These are phyloP conservation scores for Scomber colias DNA, from an alignment of 2,113 vertebrate species.

Conservation along the genomic window DNA sequence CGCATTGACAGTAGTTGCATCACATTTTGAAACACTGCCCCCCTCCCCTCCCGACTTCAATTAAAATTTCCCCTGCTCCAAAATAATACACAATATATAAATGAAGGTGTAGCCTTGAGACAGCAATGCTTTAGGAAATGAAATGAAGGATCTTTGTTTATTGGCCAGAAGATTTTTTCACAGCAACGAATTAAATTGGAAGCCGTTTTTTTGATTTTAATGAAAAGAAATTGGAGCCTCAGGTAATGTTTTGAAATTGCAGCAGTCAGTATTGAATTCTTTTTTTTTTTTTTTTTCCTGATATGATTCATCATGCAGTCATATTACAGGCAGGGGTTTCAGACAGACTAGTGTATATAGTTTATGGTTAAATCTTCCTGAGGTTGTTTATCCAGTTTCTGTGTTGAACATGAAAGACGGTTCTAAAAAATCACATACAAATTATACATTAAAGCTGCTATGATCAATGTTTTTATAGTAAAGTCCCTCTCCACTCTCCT, in stretches of 20 bases:
- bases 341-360: no score
- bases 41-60: neutral
- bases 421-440: neutral
- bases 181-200: constrained; percentile 36
- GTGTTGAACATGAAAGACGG: neutral
- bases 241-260: constrained; percentile 30
- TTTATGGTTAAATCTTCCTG: neutral
- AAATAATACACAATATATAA: constrained; percentile 13
- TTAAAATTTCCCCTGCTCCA: constrained; percentile 8
- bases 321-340: neutral
- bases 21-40: neutral
- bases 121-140: neutral
- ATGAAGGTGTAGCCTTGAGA: constrained; percentile 4
- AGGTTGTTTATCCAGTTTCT: neutral
- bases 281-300: constrained; percentile 8
- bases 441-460: neutral
- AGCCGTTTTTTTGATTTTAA: constrained; percentile 8
- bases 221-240: constrained; percentile 23
- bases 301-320: constrained; percentile 11
- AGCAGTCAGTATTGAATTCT: constrained; percentile 33
- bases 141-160: constrained; percentile 22
- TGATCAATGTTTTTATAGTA: neutral
- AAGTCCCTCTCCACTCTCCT: no score
- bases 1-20: neutral
- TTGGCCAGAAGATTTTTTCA: constrained; percentile 23